Conservation (phyloP, 2,113 vertebrate species). For the Podocnemis expansa region DNA sequence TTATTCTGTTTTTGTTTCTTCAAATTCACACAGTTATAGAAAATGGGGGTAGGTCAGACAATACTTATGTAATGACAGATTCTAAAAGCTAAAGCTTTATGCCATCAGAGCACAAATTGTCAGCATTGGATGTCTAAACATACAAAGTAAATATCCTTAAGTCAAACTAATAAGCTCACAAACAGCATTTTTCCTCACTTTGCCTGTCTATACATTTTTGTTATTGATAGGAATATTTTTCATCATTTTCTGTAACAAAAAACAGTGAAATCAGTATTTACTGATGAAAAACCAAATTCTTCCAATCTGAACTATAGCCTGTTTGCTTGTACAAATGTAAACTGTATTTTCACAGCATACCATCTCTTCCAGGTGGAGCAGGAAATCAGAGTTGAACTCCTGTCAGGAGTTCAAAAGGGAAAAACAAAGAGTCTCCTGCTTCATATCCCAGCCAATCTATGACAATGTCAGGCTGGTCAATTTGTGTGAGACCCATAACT, state of each 20-base stretch:
- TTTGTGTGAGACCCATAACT: too few relatives aligned
- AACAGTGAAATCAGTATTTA: neutral
- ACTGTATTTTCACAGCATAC: neutral
- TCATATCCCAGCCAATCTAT: neutral
- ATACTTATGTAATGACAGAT: neutral
- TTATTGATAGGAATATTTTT: neutral
- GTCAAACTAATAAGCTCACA: neutral
- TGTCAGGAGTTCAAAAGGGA: neutral
- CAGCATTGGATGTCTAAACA: neutral
- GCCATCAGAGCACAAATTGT: neutral
- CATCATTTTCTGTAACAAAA: neutral
- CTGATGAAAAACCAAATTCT: neutral
- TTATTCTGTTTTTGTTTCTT: neutral
- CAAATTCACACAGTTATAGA: neutral
- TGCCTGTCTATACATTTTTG: neutral
- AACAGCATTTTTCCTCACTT: neutral
- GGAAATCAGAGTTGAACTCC: neutral
- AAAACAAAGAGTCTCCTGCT: neutral
- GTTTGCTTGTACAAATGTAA: neutral
- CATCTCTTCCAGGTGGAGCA: neutral
- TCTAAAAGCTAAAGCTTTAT: neutral
- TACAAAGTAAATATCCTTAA: neutral
- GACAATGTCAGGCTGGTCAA: too few relatives aligned
- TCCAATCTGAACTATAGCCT: neutral
- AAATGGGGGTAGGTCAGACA: neutral